Evolutionary conservation across 2,888 invertebrate genomes (phyloP).

Genomic region (Ochropleura plecta): DNA sequence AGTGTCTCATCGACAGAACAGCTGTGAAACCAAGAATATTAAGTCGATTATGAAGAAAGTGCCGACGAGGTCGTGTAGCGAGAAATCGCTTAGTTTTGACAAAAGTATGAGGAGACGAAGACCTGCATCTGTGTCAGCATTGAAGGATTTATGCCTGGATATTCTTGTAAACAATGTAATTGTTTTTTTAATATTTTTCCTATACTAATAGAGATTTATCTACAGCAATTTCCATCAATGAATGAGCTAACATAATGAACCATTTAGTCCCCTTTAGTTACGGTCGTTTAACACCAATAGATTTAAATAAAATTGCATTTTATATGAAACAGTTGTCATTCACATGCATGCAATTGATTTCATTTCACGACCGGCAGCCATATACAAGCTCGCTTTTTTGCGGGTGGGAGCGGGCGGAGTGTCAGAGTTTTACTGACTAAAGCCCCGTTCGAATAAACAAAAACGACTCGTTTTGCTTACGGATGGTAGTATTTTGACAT

Average conservation of each 20-base stretch:
- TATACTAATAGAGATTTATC: neutral
- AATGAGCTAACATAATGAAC: constrained; percentile 29
- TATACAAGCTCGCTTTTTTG: too few species aligned
- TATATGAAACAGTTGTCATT: constrained; percentile 25
- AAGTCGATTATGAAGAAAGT: constrained; percentile 63
- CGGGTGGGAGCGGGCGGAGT: too few species aligned
- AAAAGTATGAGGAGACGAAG: constrained; percentile 77
- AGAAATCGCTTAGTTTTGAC: constrained; percentile 64
- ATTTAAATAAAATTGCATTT: constrained; percentile 31
- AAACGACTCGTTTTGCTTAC: too few species aligned
- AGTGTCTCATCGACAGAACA: constrained; percentile 69
- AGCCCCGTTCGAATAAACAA: too few species aligned
- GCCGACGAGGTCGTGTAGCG: constrained; percentile 60
- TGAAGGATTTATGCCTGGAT: constrained; percentile 90
- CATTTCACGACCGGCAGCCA: neutral
- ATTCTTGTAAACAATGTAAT: constrained; percentile 90
- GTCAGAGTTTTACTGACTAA: too few species aligned
- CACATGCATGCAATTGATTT: constrained; percentile 31
- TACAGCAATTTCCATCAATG: constrained; percentile 15
- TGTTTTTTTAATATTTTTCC: constrained; percentile 8
- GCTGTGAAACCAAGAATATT: constrained; percentile 49
- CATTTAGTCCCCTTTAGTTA: constrained; percentile 41
- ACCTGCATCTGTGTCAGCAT: constrained; percentile 81
- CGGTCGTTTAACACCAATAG: constrained; percentile 40
- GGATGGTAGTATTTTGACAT: too few species aligned